Percentiles rank a stretch among this genome's conserved stretches.
These are phyloP conservation scores for Uromys caudimaculatus DNA, from an alignment of 2,797 vertebrate species.

Conservation along the genomic window DNA sequence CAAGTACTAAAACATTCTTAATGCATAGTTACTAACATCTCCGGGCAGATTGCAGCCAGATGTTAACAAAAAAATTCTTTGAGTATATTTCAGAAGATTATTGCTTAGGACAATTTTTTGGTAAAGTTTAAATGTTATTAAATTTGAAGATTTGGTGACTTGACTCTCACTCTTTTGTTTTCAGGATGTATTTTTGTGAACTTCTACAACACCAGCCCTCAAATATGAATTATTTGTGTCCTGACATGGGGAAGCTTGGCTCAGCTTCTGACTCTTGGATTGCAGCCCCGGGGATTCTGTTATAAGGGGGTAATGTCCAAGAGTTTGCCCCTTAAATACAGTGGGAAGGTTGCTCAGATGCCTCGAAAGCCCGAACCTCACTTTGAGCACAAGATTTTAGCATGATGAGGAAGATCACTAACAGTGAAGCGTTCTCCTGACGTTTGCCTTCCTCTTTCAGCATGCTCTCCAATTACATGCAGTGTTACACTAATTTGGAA, in stretches of 20 bases:
- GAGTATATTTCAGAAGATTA: conserved; percentile 29
- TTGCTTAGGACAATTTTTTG: conserved; percentile 15
- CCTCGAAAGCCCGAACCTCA: background rate
- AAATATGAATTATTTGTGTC: background rate
- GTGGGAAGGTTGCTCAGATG: background rate
- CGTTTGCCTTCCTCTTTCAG: conserved; percentile 1
- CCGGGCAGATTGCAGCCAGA: background rate
- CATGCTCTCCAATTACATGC: conserved; percentile 20
- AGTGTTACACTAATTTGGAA: background rate
- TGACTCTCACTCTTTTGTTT: conserved; percentile 39
- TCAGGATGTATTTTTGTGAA: conserved; percentile 44
- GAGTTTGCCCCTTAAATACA: background rate
- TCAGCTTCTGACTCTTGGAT: background rate
- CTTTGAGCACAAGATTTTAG: conserved; percentile 11
- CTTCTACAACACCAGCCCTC: conserved; percentile 49
- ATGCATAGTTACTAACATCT: conserved; percentile 21
- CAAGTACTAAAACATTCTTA: background rate
- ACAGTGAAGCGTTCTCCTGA: background rate
- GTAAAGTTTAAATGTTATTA: conserved; percentile 11
- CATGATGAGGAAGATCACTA: background rate
- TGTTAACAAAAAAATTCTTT: background rate
- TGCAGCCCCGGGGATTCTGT: background rate
- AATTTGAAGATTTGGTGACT: conserved; percentile 33
- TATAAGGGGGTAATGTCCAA: background rate
- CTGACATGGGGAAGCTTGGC: background rate